Evolutionary conservation across 2,113 vertebrate genomes (phyloP), one percentile per base, ranked within the genome.

Genomic region (Azemiops feae): DNA sequence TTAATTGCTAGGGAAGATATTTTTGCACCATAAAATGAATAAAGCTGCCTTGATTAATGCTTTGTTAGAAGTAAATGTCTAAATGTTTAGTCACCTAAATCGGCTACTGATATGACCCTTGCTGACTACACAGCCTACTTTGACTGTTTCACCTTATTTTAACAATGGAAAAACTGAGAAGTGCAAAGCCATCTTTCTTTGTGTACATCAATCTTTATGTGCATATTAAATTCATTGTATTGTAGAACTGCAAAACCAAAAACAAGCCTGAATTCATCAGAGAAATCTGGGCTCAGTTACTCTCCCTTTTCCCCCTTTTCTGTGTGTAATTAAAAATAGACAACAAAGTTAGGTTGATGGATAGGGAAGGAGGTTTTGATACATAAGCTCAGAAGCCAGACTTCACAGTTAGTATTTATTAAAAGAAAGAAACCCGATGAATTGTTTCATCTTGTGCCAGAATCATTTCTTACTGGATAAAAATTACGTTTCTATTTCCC

Each of bases 311-410:
- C 5, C 3, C 58, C 34, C 30, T 45, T 91, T 54, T 45, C 23
- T 11, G 7, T 2, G 0, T 23, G 43, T 86, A 81, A 85, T 89
- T 91, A 92, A 95, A 95, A 92, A 89, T 30, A 34, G 34, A 93
- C 92, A 92, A 93, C 90, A 91, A 96, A 92, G 90, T 94, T 95
- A 95, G 94, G 69, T 54, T 88, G 25, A 54, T 27, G 22, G 88
- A 87, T 85, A 87, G 27, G 47, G 93, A 90, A 92, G 90, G n/a
- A 69, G 74, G 55, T 12, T 94, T 89, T 91, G 94, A 23, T 93
- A 2, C 0, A 0, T 4, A 91, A 90, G 69, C 90, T 22, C 92
- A 85, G 90, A 81, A 64, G 93, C 94, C 94, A 94, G 91, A 96
- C 94, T 95, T 94, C 43, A 86, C n/a, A 89, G 39, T 2, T 12